Evolutionary conservation across 1,140 invertebrate species (phyloP).

Genomic region (Hydropsyche tenuis): DNA sequence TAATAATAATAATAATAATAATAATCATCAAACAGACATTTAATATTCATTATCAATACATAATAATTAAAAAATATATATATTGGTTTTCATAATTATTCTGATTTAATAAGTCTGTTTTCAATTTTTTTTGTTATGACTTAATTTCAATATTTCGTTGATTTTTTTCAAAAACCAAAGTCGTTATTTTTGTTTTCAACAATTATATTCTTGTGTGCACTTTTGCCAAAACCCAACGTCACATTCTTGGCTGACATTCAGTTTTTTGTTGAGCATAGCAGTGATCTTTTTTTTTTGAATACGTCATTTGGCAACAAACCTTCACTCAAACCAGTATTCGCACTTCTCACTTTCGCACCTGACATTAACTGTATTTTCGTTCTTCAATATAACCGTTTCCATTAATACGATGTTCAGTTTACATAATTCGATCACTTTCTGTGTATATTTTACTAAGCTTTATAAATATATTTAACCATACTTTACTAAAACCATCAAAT

Average conservation of each 20-base stretch:
- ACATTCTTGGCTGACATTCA: conserved; percentile 18
- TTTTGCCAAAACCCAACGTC: conserved; percentile 16
- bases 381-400: background rate
- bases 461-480: no score
- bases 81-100: background rate
- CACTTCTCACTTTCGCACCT: background rate
- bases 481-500: no score
- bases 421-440: no score
- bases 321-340: background rate
- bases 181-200: background rate
- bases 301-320: conserved; percentile 17
- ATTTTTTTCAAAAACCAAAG: no score
- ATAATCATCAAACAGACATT: no score
- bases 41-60: no score
- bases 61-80: background rate
- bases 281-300: background rate
- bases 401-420: no score
- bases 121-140: background rate
- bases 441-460: no score
- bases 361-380: background rate
- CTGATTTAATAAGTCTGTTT: background rate
- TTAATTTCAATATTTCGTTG: no score
- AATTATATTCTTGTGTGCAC: conserved; percentile 6
- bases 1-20: background rate
- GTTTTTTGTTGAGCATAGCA: background rate